These are phyloP conservation scores for Caenorhabditis inopinata DNA, from an alignment of 1,140 invertebrate species.

Conservation along the genomic window DNA sequence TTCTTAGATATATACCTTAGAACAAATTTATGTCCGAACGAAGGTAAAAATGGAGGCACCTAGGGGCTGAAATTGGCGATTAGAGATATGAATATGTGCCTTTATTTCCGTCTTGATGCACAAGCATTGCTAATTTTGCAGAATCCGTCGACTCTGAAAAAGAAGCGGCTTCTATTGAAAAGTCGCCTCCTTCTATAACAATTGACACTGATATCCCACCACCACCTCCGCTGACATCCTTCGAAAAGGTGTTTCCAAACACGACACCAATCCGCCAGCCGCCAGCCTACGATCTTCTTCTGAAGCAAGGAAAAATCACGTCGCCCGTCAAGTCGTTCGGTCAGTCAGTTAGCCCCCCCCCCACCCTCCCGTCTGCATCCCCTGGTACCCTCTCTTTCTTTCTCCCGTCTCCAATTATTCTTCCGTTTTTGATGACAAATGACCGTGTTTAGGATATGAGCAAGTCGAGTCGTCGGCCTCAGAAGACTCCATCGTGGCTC, in stretches of 20 bases:
- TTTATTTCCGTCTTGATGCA: no score
- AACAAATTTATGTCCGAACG: no score
- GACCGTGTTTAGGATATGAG: slow-evolving; percentile 24
- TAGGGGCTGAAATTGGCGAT: no score
- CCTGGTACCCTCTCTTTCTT: no score
- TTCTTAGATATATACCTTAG: no score
- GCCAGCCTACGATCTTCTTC: slow-evolving; percentile 13
- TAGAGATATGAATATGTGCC: no score
- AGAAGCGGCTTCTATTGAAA: background rate
- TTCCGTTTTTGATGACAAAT: slow-evolving; percentile 26
- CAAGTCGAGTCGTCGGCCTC: slow-evolving; percentile 11
- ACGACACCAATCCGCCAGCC: slow-evolving; percentile 12
- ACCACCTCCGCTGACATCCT: background rate
- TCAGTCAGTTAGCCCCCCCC: background rate
- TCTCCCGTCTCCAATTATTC: slow-evolving; percentile 6
- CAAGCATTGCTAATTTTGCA: no score
- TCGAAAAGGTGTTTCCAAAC: background rate
- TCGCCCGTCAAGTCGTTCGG: slow-evolving; percentile 24
- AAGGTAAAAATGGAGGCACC: no score
- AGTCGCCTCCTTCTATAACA: background rate
- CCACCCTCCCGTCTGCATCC: no score
- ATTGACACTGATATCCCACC: background rate
- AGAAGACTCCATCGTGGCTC: slow-evolving; percentile 19
- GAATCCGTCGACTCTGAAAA: background rate
- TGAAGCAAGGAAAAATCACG: slow-evolving; percentile 19